Evolutionary conservation across 2,113 vertebrate species (phyloP).

Genomic region (Paramisgurnus dabryanus): DNA sequence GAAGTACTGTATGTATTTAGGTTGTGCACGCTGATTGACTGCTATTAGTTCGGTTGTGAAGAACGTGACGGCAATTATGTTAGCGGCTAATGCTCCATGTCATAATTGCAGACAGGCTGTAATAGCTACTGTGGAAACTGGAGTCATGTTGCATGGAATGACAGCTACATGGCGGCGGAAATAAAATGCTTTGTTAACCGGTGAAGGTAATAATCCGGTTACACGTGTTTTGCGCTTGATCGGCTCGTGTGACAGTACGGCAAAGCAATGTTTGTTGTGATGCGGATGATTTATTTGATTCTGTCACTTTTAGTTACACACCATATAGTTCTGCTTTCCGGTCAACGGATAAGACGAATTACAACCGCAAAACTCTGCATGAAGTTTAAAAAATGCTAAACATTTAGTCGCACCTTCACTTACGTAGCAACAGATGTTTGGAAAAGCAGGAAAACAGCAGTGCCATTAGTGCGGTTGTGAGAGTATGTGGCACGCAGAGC

Average conservation of each 20-base stretch:
- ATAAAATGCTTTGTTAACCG: constrained; percentile 7
- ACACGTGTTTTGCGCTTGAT: neutral
- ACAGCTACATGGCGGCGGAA: constrained; percentile 17
- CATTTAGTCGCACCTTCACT: constrained; percentile 1
- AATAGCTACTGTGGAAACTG: constrained; percentile 27
- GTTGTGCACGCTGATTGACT: constrained; percentile 1
- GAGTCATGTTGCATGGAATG: constrained; percentile 23
- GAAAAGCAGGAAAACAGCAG: neutral
- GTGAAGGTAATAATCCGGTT: neutral
- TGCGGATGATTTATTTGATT: neutral
- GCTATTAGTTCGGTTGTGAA: constrained; percentile 6
- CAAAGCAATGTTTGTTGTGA: neutral
- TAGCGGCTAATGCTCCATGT: neutral
- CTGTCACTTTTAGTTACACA: neutral
- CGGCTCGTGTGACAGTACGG: neutral
- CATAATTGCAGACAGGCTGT: constrained; percentile 32
- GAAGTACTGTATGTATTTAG: neutral
- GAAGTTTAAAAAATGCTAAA: constrained; percentile 2
- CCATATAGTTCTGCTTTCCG: too few relatives aligned
- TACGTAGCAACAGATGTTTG: constrained; percentile 10
- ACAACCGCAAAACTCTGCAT: too few relatives aligned
- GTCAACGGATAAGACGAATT: too few relatives aligned
- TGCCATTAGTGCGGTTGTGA: neutral
- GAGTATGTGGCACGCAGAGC: neutral
- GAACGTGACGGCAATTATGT: constrained; percentile 16